A percentile compares a stretch with the other conserved stretches of the same genome.
Conservation (phyloP, 2,113 vertebrate species). For the Heterotilapia buettikoferi region DNA sequence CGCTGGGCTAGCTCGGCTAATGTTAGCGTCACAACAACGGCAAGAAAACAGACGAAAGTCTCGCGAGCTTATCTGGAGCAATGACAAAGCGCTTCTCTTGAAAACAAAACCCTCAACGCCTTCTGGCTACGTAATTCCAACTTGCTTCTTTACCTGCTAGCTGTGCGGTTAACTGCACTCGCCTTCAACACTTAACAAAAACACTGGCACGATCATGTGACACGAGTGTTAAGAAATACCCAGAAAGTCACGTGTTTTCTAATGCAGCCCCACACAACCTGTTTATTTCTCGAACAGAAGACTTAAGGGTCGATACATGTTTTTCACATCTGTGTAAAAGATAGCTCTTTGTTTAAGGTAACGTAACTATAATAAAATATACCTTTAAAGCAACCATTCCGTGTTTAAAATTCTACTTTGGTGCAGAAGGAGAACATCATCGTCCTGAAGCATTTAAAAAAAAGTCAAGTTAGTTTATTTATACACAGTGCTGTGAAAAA, state of each 20-base stretch:
- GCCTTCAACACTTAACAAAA: neutral
- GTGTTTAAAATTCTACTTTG: neutral
- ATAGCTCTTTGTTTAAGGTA: neutral
- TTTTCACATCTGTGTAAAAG: neutral
- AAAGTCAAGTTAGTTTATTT: neutral
- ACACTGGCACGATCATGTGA: slow-evolving; percentile 45
- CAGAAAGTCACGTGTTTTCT: slow-evolving; percentile 48
- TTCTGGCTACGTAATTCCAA: neutral
- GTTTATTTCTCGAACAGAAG: neutral
- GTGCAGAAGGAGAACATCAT: neutral
- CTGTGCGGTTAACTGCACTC: neutral
- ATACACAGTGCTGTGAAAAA: neutral
- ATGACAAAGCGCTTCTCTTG: fast-evolving
- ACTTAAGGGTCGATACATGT: too few species aligned
- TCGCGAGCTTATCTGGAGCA: neutral
- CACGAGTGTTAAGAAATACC: slow-evolving; percentile 21
- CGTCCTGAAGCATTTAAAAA: neutral
- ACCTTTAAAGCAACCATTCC: neutral
- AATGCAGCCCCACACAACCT: neutral
- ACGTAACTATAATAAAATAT: neutral
- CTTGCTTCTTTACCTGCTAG: neutral
- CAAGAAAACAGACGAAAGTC: neutral
- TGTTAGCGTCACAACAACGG: neutral
- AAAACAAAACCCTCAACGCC: neutral
- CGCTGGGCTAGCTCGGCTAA: slow-evolving; percentile 19